These are phyloP conservation scores for Chrysemys picta DNA, from an alignment of 2,113 vertebrate genomes.

Conservation along the genomic window DNA sequence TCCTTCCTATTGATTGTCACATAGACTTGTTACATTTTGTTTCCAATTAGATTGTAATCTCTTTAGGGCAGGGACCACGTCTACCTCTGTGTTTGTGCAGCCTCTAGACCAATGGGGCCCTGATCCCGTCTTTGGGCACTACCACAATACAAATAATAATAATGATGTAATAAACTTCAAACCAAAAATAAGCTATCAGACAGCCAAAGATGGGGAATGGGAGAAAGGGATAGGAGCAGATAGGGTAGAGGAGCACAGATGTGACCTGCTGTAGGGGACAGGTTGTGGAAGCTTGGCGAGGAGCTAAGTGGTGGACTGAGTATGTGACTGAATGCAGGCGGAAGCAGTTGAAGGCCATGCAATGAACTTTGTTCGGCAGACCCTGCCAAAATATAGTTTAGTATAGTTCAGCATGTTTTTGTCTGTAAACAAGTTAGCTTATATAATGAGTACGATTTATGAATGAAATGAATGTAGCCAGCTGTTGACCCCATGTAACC, in stretches of 20 bases:
- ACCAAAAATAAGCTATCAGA: conserved; percentile 33
- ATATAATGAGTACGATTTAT: no score
- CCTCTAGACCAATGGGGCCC: background rate
- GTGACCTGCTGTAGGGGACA: no score
- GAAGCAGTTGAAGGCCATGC: no score
- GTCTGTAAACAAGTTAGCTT: no score
- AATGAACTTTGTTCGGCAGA: no score
- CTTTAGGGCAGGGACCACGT: background rate
- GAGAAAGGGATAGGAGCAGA: conserved; percentile 27
- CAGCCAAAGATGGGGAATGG: conserved; percentile 7
- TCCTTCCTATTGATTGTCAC: background rate
- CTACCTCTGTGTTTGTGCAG: background rate
- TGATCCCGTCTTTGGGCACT: background rate
- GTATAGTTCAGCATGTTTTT: no score
- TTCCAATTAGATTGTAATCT: background rate
- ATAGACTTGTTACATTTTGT: background rate
- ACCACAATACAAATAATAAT: background rate
- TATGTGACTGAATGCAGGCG: no score
- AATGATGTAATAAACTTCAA: conserved; percentile 42
- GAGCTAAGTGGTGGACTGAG: no score
- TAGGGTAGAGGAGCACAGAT: conserved; percentile 35
- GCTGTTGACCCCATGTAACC: no score
- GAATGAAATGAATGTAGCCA: no score
- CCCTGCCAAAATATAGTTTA: no score
- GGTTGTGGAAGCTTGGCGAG: no score